Percentiles rank a stretch among this genome's conserved stretches.
Evolutionary conservation across 2,113 vertebrate species (phyloP).

Genomic region (Cygnus atratus): DNA sequence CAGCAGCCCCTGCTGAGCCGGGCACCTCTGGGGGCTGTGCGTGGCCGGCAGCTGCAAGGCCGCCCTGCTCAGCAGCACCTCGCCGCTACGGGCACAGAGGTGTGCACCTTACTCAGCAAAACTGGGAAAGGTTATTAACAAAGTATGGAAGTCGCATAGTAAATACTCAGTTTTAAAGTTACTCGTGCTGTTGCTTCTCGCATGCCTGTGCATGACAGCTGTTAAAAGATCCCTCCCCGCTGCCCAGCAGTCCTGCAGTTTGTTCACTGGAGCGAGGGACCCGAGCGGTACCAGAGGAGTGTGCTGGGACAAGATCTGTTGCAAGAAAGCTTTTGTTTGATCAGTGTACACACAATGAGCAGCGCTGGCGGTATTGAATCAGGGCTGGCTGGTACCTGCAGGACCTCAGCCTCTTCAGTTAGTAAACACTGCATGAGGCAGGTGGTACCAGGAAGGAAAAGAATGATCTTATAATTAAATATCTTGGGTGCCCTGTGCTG

Average conservation of each 20-base stretch:
- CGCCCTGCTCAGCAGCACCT: constrained; percentile 14
- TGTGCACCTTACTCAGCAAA: background rate
- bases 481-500: background rate
- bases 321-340: background rate
- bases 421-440: accelerated
- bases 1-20: background rate
- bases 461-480: background rate
- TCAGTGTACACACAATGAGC: background rate
- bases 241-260: background rate
- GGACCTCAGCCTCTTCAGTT: background rate
- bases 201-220: background rate
- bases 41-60: background rate
- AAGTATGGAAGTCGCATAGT: background rate
- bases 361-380: background rate
- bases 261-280: background rate
- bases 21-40: background rate
- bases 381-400: background rate
- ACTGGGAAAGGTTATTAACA: background rate
- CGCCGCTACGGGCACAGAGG: background rate
- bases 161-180: background rate
- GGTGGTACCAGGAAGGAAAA: background rate
- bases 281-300: accelerated
- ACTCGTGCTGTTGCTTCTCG: background rate
- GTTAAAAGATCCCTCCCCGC: accelerated
- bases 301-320: background rate